These are phyloP conservation scores for Rhodinocichla rosea DNA, from an alignment of 2,113 vertebrate genomes.

Conservation along the genomic window DNA sequence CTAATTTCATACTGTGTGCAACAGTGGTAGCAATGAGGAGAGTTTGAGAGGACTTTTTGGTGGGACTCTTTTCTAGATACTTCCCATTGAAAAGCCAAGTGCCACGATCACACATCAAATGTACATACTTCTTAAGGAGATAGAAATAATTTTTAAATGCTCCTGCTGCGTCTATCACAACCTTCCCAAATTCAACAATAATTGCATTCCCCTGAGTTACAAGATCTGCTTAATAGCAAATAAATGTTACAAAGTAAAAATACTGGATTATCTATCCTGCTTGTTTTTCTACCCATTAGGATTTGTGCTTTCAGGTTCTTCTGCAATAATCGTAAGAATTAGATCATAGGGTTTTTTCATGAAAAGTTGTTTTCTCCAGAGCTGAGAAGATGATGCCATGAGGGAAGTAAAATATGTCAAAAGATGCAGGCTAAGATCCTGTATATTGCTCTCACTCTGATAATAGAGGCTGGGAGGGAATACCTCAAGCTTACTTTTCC, in stretches of 20 bases:
- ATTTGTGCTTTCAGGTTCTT: not conserved
- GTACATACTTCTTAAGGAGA: not conserved
- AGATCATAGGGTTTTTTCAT: not conserved
- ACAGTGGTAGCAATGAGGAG: not conserved
- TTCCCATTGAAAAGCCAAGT: not conserved
- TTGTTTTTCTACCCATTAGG: not conserved
- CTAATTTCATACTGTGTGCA: not conserved
- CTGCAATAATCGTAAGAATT: not conserved
- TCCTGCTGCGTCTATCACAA: not conserved
- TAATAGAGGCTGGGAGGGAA: not conserved
- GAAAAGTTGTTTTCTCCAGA: conserved; percentile 14
- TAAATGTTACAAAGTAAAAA: not conserved
- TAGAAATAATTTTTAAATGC: not conserved
- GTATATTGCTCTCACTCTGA: not conserved
- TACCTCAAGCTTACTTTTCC: not conserved
- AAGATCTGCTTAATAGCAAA: not conserved
- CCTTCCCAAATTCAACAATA: not conserved
- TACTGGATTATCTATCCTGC: not conserved
- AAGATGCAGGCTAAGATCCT: not conserved
- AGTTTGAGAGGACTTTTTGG: not conserved
- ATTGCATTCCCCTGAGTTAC: not conserved
- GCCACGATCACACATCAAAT: not conserved
- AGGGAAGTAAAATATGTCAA: not conserved
- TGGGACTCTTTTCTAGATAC: not conserved
- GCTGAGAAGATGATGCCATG: not conserved